Evolutionary conservation across 2,888 invertebrate species (phyloP).

Genomic region (Carabus problematicus): DNA sequence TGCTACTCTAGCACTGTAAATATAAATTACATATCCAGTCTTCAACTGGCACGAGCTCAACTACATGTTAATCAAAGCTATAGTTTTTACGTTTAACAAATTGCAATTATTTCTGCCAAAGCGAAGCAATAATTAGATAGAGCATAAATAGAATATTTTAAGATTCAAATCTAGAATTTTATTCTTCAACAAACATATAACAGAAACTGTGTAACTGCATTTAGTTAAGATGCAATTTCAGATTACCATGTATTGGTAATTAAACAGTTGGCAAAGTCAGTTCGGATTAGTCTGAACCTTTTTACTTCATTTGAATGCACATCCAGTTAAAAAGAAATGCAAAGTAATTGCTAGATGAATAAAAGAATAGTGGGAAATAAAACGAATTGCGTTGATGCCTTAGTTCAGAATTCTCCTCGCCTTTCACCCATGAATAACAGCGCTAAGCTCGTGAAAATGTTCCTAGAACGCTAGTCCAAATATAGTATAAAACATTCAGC

Average conservation of each 20-base stretch:
- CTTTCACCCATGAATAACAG: conserved; percentile 20
- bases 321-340: conserved; percentile 24
- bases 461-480: conserved; percentile 16
- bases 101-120: no score
- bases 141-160: no score
- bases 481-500: conserved; percentile 26
- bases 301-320: conserved; percentile 16
- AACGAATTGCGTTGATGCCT: conserved; percentile 24
- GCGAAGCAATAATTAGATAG: no score
- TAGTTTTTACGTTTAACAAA: no score
- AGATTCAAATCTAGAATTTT: no score
- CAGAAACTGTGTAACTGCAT: not conserved
- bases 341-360: conserved; percentile 32
- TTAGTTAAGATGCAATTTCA: not conserved
- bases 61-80: no score
- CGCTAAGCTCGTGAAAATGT: conserved; percentile 31
- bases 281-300: conserved; percentile 15
- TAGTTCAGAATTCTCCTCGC: conserved; percentile 9
- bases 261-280: conserved; percentile 8
- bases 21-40: no score
- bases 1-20: no score
- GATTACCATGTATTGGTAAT: not conserved
- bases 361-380: conserved; percentile 19
- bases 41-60: no score
- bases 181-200: not conserved